A percentile compares a stretch with the other conserved stretches of the same genome.
phyloP scores from a whole-genome alignment of 1,140 invertebrate species.

The Bombus turneri region DNA sequence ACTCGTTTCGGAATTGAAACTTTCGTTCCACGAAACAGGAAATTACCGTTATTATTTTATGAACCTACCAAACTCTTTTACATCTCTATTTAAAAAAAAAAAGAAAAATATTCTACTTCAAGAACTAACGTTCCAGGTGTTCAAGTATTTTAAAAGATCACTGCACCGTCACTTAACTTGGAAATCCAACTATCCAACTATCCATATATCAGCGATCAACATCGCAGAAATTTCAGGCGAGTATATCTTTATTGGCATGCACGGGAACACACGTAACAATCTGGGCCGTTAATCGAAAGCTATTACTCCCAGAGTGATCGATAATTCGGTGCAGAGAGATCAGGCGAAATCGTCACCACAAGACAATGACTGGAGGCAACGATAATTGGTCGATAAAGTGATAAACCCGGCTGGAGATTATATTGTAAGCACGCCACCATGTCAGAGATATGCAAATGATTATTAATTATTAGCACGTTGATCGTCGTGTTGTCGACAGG shows the following conservation, averaged over 20 bases:
- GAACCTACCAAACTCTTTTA: too few species aligned
- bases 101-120: too few species aligned
- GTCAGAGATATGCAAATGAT: constrained; percentile 65
- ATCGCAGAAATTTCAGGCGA: not conserved
- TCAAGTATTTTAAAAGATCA: too few species aligned
- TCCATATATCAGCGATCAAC: not conserved
- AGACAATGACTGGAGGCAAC: constrained; percentile 21
- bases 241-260: not conserved
- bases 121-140: too few species aligned
- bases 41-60: too few species aligned
- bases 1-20: too few species aligned
- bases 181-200: not conserved
- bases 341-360: constrained; percentile 20
- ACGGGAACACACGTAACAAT: constrained; percentile 29
- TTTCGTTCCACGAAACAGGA: too few species aligned
- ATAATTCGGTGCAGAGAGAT: not conserved
- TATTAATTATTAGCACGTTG: constrained; percentile 67
- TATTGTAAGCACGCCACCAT: constrained; percentile 50
- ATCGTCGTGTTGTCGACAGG: constrained; percentile 59
- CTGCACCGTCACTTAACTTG: too few species aligned
- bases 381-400: constrained; percentile 55
- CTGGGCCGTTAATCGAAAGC: not conserved
- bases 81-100: too few species aligned
- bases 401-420: constrained; percentile 54
- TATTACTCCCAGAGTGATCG: constrained; percentile 9